Evolutionary conservation across 2,113 vertebrate genomes (phyloP).

Genomic region (Fregetta grallaria): DNA sequence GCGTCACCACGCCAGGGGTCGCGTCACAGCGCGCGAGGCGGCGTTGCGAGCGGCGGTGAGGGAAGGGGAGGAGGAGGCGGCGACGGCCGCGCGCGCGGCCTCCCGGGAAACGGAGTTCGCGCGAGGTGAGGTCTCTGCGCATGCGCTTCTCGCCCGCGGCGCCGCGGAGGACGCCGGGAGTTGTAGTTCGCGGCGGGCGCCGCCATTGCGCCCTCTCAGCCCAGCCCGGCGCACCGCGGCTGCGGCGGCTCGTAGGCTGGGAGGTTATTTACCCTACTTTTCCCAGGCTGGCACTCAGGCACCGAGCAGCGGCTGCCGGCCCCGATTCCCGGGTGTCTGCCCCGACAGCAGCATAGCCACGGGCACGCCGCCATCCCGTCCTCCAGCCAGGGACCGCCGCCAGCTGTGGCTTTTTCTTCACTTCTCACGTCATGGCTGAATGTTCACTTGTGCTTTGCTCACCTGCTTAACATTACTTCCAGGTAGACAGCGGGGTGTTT

Average conservation of each 20-base stretch:
- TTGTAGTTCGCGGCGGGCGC: fast-evolving
- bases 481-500: neutral
- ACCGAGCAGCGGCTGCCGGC: neutral
- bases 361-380: neutral
- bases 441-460: fast-evolving
- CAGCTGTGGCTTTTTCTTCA: neutral
- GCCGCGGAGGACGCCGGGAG: neutral
- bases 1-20: constrained; percentile 61
- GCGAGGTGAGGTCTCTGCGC: fast-evolving
- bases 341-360: neutral
- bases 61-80: no score
- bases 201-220: neutral
- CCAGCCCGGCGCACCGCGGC: fast-evolving
- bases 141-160: fast-evolving
- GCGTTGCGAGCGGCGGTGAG: neutral
- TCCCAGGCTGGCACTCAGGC: neutral
- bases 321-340: neutral
- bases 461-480: neutral
- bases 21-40: constrained; percentile 9
- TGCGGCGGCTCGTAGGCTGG: no score
- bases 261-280: neutral
- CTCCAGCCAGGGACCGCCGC: neutral
- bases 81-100: neutral
- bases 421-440: neutral
- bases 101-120: constrained; percentile 52